Percentiles rank a stretch among this genome's conserved stretches.
Evolutionary conservation across 2,113 vertebrate species (phyloP).

Genomic region (Malurus cyaneus): DNA sequence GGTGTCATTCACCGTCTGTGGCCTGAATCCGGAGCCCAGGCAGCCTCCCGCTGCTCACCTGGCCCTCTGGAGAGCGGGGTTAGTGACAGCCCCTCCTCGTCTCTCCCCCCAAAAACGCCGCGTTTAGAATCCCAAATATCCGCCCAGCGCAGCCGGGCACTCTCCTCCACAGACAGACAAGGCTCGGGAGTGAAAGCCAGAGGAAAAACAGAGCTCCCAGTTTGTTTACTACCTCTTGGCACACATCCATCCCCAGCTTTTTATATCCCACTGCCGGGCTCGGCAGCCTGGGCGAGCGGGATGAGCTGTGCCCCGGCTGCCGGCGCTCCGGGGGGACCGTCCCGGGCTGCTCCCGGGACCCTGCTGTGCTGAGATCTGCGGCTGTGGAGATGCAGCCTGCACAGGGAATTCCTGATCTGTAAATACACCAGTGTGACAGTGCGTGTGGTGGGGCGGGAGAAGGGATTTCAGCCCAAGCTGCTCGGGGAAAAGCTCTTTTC

Average conservation of each 20-base stretch:
- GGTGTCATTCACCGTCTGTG: background rate
- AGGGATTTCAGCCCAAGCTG: background rate
- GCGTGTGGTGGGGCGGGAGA: accelerated
- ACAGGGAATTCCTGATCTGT: background rate
- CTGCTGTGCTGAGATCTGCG: background rate
- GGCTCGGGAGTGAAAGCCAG: slow-evolving; percentile 5
- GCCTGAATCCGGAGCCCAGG: background rate
- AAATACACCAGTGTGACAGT: accelerated
- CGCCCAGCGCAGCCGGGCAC: background rate
- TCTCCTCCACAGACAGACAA: background rate
- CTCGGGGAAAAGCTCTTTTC: background rate
- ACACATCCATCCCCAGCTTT: slow-evolving; percentile 17
- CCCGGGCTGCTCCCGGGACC: background rate
- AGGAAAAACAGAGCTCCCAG: slow-evolving; percentile 39
- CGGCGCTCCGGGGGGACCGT: background rate
- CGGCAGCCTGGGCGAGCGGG: background rate
- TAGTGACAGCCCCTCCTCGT: background rate
- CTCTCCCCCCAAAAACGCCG: background rate
- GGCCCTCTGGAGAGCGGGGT: background rate
- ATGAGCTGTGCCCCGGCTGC: background rate
- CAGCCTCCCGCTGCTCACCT: background rate
- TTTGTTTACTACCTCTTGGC: slow-evolving; percentile 67
- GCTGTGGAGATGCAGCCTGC: background rate
- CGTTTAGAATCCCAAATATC: background rate
- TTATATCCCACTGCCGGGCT: background rate